Evolutionary conservation across 2,888 invertebrate species (phyloP).

Genomic region (Fragum sueziense): DNA sequence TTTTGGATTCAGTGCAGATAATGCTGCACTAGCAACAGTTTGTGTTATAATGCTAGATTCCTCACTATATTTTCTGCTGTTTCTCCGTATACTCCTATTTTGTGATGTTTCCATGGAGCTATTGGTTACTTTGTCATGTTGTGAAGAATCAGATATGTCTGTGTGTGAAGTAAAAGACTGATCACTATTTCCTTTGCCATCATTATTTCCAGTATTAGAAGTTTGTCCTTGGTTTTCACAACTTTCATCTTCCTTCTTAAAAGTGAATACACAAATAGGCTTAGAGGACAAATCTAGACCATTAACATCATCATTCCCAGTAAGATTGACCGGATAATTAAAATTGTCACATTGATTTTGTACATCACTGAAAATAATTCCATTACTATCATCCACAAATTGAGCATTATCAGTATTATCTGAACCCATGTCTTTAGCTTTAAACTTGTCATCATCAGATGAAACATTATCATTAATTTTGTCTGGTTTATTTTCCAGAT

Average conservation of each 20-base stretch:
- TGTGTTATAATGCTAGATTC: neutral
- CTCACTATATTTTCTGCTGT: neutral
- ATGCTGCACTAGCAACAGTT: neutral
- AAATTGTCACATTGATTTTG: neutral
- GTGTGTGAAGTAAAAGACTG: no score
- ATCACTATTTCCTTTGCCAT: no score
- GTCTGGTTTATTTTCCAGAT: neutral
- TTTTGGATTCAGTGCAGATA: neutral
- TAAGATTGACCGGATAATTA: neutral
- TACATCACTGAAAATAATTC: neutral
- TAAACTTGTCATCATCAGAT: neutral
- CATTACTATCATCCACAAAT: neutral
- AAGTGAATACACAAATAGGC: conserved; percentile 16
- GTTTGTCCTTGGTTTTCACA: neutral
- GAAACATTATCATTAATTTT: neutral
- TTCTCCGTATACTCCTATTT: no score
- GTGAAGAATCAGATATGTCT: no score
- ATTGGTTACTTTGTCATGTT: no score
- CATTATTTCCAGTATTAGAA: neutral
- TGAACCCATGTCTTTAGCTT: neutral
- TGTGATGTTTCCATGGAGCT: no score
- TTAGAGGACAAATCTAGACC: conserved; percentile 9
- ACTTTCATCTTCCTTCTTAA: neutral
- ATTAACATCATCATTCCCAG: neutral
- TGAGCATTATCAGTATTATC: neutral